Conservation (phyloP, 2,113 vertebrate species). For the Hyperopisus bebe region DNA sequence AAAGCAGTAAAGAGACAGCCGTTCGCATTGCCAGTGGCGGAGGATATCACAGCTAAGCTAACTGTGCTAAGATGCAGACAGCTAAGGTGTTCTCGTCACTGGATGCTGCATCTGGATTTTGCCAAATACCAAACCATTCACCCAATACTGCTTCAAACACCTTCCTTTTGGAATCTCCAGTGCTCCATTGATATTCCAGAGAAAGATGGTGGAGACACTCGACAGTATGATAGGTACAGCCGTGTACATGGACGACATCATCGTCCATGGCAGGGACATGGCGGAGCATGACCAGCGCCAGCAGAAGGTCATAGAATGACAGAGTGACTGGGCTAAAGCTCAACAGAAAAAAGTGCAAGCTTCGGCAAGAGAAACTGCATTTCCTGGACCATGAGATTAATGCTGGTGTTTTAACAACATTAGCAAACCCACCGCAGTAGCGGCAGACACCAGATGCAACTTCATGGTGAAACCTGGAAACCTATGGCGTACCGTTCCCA, state of each 20-base stretch:
- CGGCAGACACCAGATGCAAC: too few relatives aligned
- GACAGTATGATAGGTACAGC: neutral
- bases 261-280: neutral
- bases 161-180: slow-evolving; percentile 20
- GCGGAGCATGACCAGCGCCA: too few relatives aligned
- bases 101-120: neutral
- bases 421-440: too few relatives aligned
- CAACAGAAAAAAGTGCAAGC: too few relatives aligned
- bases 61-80: too few relatives aligned
- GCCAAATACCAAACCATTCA: neutral
- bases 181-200: slow-evolving; percentile 12
- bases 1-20: neutral
- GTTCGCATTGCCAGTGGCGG: neutral
- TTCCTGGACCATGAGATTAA: neutral
- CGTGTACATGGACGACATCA: slow-evolving; percentile 14
- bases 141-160: neutral
- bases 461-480: too few relatives aligned
- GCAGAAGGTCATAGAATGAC: too few relatives aligned
- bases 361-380: neutral
- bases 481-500: too few relatives aligned
- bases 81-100: neutral
- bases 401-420: too few relatives aligned
- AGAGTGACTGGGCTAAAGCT: too few relatives aligned
- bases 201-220: slow-evolving; percentile 16
- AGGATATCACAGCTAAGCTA: neutral